Evolutionary conservation across 2,113 vertebrate genomes (phyloP).

Genomic region (Tretioscincus oriximinensis): DNA sequence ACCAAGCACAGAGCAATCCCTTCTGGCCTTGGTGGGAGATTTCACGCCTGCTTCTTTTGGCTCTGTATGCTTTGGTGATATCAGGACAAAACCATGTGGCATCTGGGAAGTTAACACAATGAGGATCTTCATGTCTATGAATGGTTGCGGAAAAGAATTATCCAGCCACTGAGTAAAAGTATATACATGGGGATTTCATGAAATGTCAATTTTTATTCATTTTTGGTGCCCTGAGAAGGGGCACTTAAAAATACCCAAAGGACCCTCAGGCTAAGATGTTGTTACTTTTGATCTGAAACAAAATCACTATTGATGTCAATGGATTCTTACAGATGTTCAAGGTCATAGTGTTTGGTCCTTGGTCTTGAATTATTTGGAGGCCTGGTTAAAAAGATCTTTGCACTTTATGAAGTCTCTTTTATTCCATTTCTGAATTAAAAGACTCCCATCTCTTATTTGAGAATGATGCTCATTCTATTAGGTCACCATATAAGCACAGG

Average conservation of each 20-base stretch:
- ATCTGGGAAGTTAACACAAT: background rate
- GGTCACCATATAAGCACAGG: background rate
- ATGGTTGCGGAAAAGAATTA: background rate
- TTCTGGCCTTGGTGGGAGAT: too few species aligned
- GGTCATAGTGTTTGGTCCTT: background rate
- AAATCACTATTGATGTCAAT: fast-evolving
- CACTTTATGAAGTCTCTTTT: background rate
- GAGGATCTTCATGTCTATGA: background rate
- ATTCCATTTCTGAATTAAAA: background rate
- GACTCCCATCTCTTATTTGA: background rate
- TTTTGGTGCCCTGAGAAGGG: background rate
- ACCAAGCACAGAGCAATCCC: too few species aligned
- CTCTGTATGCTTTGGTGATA: background rate
- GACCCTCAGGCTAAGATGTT: background rate
- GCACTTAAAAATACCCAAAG: background rate
- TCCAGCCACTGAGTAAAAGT: background rate
- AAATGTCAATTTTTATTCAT: background rate
- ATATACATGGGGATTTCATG: background rate
- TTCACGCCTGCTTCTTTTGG: too few species aligned
- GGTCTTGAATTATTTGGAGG: background rate
- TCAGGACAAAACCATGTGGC: background rate
- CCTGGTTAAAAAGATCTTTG: background rate
- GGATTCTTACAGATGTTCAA: background rate
- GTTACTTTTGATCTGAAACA: fast-evolving
- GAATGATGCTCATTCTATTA: background rate